These are phyloP conservation scores for Hyles lineata DNA, from an alignment of 2,888 invertebrate species.

Conservation along the genomic window DNA sequence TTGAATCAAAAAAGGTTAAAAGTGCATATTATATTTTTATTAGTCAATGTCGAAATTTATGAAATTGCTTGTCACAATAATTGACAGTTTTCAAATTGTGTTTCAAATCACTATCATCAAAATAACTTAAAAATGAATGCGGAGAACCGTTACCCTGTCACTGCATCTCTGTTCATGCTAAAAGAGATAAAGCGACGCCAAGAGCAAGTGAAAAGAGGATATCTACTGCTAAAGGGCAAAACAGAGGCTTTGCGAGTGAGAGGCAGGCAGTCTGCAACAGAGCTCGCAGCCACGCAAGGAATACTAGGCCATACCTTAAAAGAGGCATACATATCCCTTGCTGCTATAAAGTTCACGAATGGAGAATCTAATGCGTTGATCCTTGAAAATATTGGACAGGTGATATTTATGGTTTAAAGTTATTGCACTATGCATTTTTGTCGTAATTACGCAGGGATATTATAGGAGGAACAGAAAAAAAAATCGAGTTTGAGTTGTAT, in stretches of 20 bases:
- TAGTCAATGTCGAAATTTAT: not conserved
- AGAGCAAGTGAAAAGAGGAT: slow-evolving; percentile 70
- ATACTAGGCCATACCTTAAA: slow-evolving; percentile 68
- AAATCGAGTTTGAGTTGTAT: too few relatives aligned
- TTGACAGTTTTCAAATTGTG: not conserved
- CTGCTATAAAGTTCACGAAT: slow-evolving; percentile 78
- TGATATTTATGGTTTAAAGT: slow-evolving; percentile 39
- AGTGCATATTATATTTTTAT: not conserved
- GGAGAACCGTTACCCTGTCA: slow-evolving; percentile 74
- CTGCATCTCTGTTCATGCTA: slow-evolving; percentile 76
- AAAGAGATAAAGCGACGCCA: slow-evolving; percentile 75
- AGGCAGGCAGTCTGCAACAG: slow-evolving; percentile 68
- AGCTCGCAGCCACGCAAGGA: slow-evolving; percentile 67
- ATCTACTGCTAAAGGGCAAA: slow-evolving; percentile 71
- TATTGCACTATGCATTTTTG: too few relatives aligned
- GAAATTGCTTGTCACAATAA: not conserved
- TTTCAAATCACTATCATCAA: not conserved
- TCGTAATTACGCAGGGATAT: too few relatives aligned
- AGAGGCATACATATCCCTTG: slow-evolving; percentile 77
- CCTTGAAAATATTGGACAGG: slow-evolving; percentile 77
- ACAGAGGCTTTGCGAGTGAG: slow-evolving; percentile 70
- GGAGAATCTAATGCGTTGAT: slow-evolving; percentile 79
- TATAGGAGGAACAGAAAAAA: too few relatives aligned
- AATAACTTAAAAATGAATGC: slow-evolving; percentile 60
- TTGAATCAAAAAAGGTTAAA: not conserved